Evolutionary conservation across 2,888 invertebrate genomes (phyloP), one percentile per base, ranked within the genome.

Genomic region (Cheiracanthium punctorium): DNA sequence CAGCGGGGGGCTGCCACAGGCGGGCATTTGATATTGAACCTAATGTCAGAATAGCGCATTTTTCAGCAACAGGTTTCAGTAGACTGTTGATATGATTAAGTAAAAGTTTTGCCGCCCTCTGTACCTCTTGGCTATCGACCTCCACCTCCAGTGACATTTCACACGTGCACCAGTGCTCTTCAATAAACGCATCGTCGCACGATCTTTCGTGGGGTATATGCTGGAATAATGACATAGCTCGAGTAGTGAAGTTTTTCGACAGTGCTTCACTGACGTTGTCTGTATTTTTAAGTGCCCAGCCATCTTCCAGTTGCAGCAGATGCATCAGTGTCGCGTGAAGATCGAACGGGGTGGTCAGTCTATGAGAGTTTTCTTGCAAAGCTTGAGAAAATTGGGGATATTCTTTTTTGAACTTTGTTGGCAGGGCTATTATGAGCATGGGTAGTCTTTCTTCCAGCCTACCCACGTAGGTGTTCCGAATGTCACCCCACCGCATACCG

Each of bases 351-450:
- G 92, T 91, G 0, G 91, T 90, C 10, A 92, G 89, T 76, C 91
- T 89, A 69, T 90, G 89, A 0, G 90, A 84, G 88, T 97, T 97
- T 41, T 90, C 91, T 87, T 92, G 92, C 72, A 97, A 91, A 91
- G 95, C 96, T 0, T 92, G 90, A 88, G 94, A 93, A 0, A 95
- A 94, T 5, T 92, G 88, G 0, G 94, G 93, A 91, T 95, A 95
- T 77, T 93, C 93, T 17, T 93, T 90, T 88, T 92, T 93, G 92
- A 97, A 96, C 93, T 95, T 95, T 17, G 93, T 91, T 0, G 98
- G 98, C 82, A 96, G 91, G 7, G 94, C 91, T 1, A 92, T 84
- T 43, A 90, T 90, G 81, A 91, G 84, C 75, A 91, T 90, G 0
- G 92, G 92, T 37, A 92, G 89, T 37, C 92, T 88, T 72, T 91